These are phyloP conservation scores for Catotricha subobsoleta DNA, from an alignment of 2,888 invertebrate species.

Conservation along the genomic window DNA sequence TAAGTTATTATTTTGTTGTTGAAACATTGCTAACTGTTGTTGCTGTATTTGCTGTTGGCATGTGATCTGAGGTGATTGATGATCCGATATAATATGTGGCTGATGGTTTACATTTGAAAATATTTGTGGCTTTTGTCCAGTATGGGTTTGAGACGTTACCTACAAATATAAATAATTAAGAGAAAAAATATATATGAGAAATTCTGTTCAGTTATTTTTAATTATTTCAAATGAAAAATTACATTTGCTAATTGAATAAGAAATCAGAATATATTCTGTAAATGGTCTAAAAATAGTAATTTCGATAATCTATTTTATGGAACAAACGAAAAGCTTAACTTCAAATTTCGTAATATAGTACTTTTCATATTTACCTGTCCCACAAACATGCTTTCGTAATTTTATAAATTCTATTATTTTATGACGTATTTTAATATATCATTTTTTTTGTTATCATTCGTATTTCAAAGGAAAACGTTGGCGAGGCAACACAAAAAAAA, in stretches of 20 bases:
- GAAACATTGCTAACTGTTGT: neutral
- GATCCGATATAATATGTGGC: neutral
- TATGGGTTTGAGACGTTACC: neutral
- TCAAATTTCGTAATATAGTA: no score
- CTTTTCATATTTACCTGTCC: no score
- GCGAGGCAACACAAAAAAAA: no score
- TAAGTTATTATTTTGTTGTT: neutral
- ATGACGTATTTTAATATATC: no score
- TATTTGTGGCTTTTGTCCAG: neutral
- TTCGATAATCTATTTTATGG: no score
- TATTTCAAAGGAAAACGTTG: no score
- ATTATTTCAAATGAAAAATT: neutral
- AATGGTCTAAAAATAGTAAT: no score
- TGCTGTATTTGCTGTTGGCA: slow-evolving; percentile 6
- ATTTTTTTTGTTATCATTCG: no score
- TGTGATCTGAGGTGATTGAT: slow-evolving; percentile 3
- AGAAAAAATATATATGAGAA: neutral
- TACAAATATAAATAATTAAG: neutral
- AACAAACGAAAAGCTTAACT: no score
- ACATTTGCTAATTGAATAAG: neutral
- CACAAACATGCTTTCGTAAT: no score
- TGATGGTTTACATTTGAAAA: neutral
- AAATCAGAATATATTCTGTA: no score
- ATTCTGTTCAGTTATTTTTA: neutral
- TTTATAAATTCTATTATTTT: no score